These are phyloP conservation scores for Corythoichthys intestinalis DNA, from an alignment of 2,113 vertebrate genomes.

Conservation along the genomic window DNA sequence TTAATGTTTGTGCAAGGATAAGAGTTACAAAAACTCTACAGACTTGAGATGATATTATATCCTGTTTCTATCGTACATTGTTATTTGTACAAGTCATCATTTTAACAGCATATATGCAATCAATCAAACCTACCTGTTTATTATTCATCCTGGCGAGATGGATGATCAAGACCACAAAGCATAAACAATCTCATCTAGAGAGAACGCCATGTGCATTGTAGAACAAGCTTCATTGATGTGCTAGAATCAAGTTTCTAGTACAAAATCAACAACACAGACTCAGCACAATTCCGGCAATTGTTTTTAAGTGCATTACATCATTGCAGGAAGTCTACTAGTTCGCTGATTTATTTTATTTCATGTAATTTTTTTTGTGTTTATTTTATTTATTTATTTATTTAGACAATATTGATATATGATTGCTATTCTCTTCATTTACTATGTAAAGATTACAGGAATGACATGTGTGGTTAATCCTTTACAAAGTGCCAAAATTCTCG, in stretches of 20 bases:
- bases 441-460: neutral
- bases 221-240: slow-evolving; percentile 42
- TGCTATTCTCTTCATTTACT: neutral
- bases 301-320: slow-evolving; percentile 46
- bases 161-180: slow-evolving; percentile 49
- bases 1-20: slow-evolving; percentile 69
- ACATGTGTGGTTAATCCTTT: neutral
- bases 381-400: neutral
- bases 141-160: slow-evolving; percentile 47
- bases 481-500: neutral
- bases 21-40: slow-evolving; percentile 68
- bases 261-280: slow-evolving; percentile 44
- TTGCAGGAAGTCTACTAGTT: neutral
- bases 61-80: slow-evolving; percentile 66
- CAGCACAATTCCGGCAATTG: slow-evolving; percentile 44
- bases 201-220: slow-evolving; percentile 35
- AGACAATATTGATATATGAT: neutral
- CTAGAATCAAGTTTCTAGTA: slow-evolving; percentile 49
- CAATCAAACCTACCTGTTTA: slow-evolving; percentile 54
- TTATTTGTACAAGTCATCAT: slow-evolving; percentile 65
- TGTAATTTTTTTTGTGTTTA: neutral
- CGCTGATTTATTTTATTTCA: neutral
- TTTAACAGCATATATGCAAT: slow-evolving; percentile 52
- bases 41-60: slow-evolving; percentile 68
- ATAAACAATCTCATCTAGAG: slow-evolving; percentile 52